These are phyloP conservation scores for Dissostichus mawsoni DNA, from an alignment of 2,113 vertebrate species.

Conservation along the genomic window DNA sequence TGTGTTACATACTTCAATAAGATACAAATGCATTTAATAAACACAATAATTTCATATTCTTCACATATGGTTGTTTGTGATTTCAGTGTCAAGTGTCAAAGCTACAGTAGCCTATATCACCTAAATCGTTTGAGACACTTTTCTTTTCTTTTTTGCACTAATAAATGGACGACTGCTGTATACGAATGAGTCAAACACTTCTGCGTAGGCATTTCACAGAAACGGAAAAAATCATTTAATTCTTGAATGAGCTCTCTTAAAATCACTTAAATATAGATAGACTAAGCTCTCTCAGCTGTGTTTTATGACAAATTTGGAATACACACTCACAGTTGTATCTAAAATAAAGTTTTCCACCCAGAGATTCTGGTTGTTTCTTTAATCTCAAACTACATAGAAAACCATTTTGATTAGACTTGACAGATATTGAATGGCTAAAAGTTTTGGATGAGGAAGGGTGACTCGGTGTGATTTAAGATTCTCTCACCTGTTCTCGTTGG, in stretches of 20 bases:
- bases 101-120: background rate
- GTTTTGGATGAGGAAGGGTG: constrained; percentile 5
- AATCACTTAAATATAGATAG: background rate
- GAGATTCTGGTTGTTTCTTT: background rate
- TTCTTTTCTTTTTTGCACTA: background rate
- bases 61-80: background rate
- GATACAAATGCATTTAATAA: background rate
- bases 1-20: background rate
- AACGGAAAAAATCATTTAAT: background rate
- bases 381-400: background rate
- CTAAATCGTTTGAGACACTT: background rate
- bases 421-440: constrained; percentile 14
- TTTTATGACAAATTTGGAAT: background rate
- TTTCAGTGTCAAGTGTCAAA: background rate
- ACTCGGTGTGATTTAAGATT: background rate
- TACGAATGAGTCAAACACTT: background rate
- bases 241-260: background rate
- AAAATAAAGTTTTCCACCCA: background rate
- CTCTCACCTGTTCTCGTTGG: constrained; percentile 31
- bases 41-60: background rate
- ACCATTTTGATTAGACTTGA: background rate
- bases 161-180: background rate
- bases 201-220: background rate
- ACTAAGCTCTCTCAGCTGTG: background rate
- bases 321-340: background rate